Evolutionary conservation across 2,797 vertebrate species (phyloP).

Genomic region (Chaetophractus vellerosus): DNA sequence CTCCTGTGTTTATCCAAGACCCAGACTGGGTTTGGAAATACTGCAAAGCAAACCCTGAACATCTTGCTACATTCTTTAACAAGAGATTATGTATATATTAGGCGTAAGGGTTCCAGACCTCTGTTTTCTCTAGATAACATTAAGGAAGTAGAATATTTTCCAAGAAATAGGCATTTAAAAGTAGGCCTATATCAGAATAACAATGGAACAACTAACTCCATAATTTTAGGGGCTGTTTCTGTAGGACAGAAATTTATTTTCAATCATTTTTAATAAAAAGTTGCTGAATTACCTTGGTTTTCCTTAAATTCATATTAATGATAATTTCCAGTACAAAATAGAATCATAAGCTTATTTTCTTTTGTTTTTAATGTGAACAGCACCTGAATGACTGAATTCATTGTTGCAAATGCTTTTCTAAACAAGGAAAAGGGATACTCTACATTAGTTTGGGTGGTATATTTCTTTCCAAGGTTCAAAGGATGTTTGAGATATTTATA

Average conservation of each 20-base stretch:
- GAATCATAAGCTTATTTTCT: constrained; percentile 8
- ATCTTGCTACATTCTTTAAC: constrained; percentile 55
- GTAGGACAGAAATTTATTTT: constrained; percentile 58
- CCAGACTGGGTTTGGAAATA: constrained; percentile 49
- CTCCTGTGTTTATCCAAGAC: constrained; percentile 48
- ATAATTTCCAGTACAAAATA: constrained; percentile 55
- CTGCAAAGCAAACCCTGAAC: constrained; percentile 48
- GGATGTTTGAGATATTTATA: constrained; percentile 39
- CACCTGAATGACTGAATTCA: constrained; percentile 40
- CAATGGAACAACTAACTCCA: constrained; percentile 52
- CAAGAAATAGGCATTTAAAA: constrained; percentile 55
- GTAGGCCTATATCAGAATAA: constrained; percentile 45
- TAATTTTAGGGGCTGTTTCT: constrained; percentile 15
- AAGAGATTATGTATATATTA: not conserved
- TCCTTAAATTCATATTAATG: constrained; percentile 41
- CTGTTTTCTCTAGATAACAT: constrained; percentile 13
- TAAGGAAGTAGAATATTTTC: not conserved
- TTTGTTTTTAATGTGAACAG: constrained; percentile 62
- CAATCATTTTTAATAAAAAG: constrained; percentile 60
- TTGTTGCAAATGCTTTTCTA: not conserved
- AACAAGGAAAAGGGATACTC: constrained; percentile 3
- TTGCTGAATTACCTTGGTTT: constrained; percentile 55
- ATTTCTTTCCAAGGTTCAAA: constrained; percentile 50
- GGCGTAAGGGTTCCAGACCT: not conserved
- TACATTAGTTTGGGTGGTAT: not conserved